Conservation (phyloP, 2,888 invertebrate genomes). For the Drosophila silvestris region DNA sequence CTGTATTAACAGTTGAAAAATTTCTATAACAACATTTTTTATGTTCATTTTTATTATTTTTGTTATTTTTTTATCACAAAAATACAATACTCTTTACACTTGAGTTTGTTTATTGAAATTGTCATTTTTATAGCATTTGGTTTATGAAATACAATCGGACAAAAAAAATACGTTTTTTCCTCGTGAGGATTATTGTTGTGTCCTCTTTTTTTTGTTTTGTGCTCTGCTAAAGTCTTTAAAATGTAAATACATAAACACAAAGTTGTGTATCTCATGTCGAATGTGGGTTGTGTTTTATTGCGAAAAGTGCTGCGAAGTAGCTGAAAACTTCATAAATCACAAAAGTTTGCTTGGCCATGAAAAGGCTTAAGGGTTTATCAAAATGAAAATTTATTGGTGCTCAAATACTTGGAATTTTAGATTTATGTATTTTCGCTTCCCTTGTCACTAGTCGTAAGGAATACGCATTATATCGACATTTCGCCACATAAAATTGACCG, state of each 20-base stretch:
- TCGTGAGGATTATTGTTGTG: conserved; percentile 47
- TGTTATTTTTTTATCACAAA: conserved; percentile 12
- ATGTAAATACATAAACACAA: conserved; percentile 58
- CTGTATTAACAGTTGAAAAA: conserved; percentile 59
- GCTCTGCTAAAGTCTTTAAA: conserved; percentile 58
- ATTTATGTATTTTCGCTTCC: conserved; percentile 63
- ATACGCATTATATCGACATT: conserved; percentile 36
- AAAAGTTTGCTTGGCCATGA: conserved; percentile 79
- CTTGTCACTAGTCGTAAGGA: conserved; percentile 1
- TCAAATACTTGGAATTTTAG: conserved; percentile 74
- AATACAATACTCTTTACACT: conserved; percentile 38
- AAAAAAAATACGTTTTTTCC: background rate
- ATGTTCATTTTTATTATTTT: conserved; percentile 1
- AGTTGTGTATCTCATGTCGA: conserved; percentile 54
- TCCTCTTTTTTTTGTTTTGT: conserved; percentile 5
- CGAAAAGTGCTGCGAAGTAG: conserved; percentile 61
- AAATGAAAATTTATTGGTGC: conserved; percentile 76
- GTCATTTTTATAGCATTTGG: conserved; percentile 48
- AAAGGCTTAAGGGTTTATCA: conserved; percentile 79
- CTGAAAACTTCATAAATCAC: conserved; percentile 78
- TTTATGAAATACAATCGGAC: conserved; percentile 12
- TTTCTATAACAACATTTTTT: conserved; percentile 34
- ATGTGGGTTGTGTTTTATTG: conserved; percentile 67
- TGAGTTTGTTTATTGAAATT: conserved; percentile 51
- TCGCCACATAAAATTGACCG: conserved; percentile 14